Conservation (phyloP, 2,113 vertebrate species). For the Xiphophorus couchianus region DNA sequence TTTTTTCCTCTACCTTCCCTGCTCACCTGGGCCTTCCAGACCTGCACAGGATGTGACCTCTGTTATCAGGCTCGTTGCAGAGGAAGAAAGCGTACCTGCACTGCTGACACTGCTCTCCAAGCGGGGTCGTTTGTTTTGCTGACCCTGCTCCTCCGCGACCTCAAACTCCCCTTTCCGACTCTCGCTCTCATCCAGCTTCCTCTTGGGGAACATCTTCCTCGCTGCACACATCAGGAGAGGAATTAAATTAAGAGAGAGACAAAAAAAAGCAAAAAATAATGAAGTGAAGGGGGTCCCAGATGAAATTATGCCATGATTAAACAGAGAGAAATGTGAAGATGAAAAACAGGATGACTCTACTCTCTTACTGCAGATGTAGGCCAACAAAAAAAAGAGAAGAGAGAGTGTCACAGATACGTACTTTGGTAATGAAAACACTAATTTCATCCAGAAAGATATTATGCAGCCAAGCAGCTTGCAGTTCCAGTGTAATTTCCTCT, state of each 20-base stretch:
- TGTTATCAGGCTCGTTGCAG: constrained; percentile 12
- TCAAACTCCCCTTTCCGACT: constrained; percentile 46
- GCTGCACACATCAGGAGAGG: constrained; percentile 70
- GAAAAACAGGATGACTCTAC: constrained; percentile 36
- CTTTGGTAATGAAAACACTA: constrained; percentile 68
- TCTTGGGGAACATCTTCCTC: constrained; percentile 88
- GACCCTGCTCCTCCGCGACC: constrained; percentile 51
- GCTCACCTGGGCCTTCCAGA: not conserved
- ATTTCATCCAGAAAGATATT: constrained; percentile 57
- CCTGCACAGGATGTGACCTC: not conserved
- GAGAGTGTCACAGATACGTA: constrained; percentile 28
- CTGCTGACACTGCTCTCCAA: constrained; percentile 29
- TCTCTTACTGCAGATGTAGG: constrained; percentile 47
- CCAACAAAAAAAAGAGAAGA: constrained; percentile 8
- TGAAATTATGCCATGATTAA: constrained; percentile 47
- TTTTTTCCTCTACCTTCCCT: constrained; percentile 8
- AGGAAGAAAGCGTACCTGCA: constrained; percentile 46
- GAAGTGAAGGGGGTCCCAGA: constrained; percentile 14
- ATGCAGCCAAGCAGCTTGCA: constrained; percentile 52
- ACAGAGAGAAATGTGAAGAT: constrained; percentile 35
- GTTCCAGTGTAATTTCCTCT: constrained; percentile 51
- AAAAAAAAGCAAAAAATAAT: not conserved
- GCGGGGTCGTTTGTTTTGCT: constrained; percentile 62
- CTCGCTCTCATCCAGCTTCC: constrained; percentile 75
- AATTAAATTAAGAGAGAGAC: constrained; percentile 18